These are phyloP conservation scores for Psittacara wagleri DNA, from an alignment of 2,113 vertebrate species.

Conservation along the genomic window DNA sequence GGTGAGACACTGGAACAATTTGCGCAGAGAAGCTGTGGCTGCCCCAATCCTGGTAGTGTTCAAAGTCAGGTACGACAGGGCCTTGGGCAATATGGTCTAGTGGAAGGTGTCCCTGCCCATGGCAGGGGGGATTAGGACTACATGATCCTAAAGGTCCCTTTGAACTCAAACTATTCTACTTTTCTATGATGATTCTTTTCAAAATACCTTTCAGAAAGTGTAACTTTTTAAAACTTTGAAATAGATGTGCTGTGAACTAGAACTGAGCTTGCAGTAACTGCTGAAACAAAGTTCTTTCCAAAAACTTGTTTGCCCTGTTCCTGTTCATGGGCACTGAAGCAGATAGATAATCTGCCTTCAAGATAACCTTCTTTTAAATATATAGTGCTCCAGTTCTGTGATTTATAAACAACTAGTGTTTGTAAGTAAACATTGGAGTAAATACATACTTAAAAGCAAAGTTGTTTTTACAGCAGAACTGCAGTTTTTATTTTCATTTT, in stretches of 20 bases:
- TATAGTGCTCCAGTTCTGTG: background rate
- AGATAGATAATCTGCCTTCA: slow-evolving; percentile 6
- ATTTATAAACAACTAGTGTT: background rate
- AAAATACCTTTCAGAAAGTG: background rate
- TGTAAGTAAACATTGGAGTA: background rate
- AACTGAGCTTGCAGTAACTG: background rate
- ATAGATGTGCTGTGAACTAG: background rate
- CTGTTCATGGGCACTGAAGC: background rate
- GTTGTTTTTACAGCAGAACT: background rate
- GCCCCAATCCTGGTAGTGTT: background rate
- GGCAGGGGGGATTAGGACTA: background rate
- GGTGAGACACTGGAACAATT: background rate
- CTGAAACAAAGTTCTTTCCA: background rate
- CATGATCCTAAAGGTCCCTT: background rate
- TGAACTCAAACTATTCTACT: background rate
- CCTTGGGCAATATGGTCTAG: background rate
- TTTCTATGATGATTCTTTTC: background rate
- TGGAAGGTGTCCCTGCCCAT: background rate
- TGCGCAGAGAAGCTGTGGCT: background rate
- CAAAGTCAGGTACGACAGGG: background rate
- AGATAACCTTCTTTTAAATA: background rate
- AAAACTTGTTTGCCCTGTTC: background rate
- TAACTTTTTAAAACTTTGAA: background rate
- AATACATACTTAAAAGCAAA: background rate
- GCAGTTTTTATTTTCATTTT: background rate